phyloP scores from a whole-genome alignment of 2,888 invertebrate genomes.

The Amblyjoppa proteus region DNA sequence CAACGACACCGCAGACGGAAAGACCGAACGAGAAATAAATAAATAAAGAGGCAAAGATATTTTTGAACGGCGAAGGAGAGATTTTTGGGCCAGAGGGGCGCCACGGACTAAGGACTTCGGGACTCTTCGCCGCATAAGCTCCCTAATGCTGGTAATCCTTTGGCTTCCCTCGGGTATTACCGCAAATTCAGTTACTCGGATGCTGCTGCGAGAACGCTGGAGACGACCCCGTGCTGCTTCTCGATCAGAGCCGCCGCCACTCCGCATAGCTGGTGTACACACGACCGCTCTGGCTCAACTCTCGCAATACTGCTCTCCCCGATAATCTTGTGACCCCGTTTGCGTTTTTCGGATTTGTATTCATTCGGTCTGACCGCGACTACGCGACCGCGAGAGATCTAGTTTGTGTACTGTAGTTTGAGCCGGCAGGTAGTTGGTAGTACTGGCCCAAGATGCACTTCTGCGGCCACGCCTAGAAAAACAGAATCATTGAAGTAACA shows the following conservation, averaged over 20 bases:
- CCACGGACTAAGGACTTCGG: constrained; percentile 67
- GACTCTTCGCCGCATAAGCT: constrained; percentile 72
- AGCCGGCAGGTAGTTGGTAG: constrained; percentile 19
- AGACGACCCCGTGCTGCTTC: constrained; percentile 55
- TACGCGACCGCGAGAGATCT: constrained; percentile 42
- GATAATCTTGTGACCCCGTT: constrained; percentile 74
- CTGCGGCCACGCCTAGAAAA: constrained; percentile 53
- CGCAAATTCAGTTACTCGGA: constrained; percentile 78
- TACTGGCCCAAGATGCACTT: constrained; percentile 18
- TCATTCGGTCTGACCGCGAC: constrained; percentile 61
- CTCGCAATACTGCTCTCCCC: constrained; percentile 11
- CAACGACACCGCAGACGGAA: constrained; percentile 47
- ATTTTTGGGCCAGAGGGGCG: constrained; percentile 58
- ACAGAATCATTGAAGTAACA: constrained; percentile 23
- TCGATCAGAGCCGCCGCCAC: constrained; percentile 56
- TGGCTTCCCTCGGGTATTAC: constrained; percentile 80
- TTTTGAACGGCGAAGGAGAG: constrained; percentile 42
- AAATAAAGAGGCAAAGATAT: constrained; percentile 45
- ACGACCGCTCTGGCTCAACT: constrained; percentile 15
- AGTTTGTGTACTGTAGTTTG: constrained; percentile 23
- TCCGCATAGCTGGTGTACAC: constrained; percentile 20
- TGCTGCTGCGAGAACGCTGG: constrained; percentile 47
- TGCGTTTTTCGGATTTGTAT: constrained; percentile 72
- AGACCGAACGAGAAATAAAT: constrained; percentile 21
- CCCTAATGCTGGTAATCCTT: constrained; percentile 82